These are phyloP conservation scores for Euzetes globulus DNA, from an alignment of 2,888 invertebrate species.

Conservation along the genomic window DNA sequence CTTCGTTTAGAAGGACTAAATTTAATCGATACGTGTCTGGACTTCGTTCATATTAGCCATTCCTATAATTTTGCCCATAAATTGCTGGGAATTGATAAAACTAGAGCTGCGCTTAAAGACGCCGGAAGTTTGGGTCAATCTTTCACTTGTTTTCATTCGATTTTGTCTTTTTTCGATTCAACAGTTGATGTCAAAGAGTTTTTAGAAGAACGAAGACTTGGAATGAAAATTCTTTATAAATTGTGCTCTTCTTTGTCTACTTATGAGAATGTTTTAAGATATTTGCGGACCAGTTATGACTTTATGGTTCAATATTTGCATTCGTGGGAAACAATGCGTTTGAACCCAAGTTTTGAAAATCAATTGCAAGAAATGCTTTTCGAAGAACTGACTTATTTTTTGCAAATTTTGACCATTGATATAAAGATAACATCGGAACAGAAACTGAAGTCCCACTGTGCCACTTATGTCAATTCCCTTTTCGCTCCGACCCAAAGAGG, in stretches of 20 bases:
- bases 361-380: constrained; percentile 22
- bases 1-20: constrained; percentile 36
- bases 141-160: constrained; percentile 37
- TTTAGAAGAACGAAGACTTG: constrained; percentile 33
- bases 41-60: constrained; percentile 14
- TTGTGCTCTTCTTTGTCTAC: constrained; percentile 33
- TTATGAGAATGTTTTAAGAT: constrained; percentile 34
- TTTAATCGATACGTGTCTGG: constrained; percentile 35
- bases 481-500: constrained; percentile 33
- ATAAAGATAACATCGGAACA: constrained; percentile 35
- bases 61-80: constrained; percentile 35
- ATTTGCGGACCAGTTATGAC: constrained; percentile 38
- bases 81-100: constrained; percentile 37
- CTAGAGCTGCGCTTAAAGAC: constrained; percentile 25
- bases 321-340: constrained; percentile 28
- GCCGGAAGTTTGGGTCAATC: constrained; percentile 33
- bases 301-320: constrained; percentile 34
- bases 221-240: constrained; percentile 37
- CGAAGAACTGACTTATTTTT: constrained; percentile 36
- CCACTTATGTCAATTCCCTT: constrained; percentile 33
- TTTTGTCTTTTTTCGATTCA: constrained; percentile 32
- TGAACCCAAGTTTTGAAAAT: neutral
- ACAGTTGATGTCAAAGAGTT: constrained; percentile 29
- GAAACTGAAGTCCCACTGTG: constrained; percentile 35
- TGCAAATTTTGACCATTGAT: constrained; percentile 36